Evolutionary conservation across 2,888 invertebrate species (phyloP), one percentile per base, ranked within the genome.

Genomic region (Nomada flava): DNA sequence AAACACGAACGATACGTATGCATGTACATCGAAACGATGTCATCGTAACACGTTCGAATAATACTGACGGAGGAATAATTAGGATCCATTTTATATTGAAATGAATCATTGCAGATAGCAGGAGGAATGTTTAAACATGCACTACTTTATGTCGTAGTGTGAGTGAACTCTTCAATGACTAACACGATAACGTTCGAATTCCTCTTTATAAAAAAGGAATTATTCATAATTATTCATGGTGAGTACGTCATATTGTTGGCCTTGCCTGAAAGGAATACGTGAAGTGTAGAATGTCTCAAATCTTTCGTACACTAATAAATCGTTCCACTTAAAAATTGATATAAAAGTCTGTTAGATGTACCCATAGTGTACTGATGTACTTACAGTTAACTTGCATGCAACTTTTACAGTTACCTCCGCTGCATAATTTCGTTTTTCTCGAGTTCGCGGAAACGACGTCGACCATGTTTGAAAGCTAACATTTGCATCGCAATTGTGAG

Each of bases 401-500:
- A 47, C 47, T 47, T 15, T 47, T 47, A 47, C 47, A 13, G 15
- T 47, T 15, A 15, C 15, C 15, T 1, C 2, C 47, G 47, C 11
- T 47, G 47, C 47, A 47, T n/a, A 72, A 52, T 52, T 68, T 60
- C 29, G 59, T 26, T 42, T 75, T 52, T 50, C 11, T 15, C 36
- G 3, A 42, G 10, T 52, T 20, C 4, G 23, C 3, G 26, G 18
- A 18, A 63, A 44, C 23, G 63, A 55, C 55, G 42, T 53, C 59
- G 18, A 59, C 4, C 52, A 60, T 52, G 52, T 62, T 60, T 52
- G 50, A 65, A 73, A 52, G n/a, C 52, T 29, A n/a, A 52, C 42
- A 68, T 10, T 52, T 42, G 68, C 50, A 60, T 68, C 59, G 68
- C 68, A 75, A 67, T 68, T 75, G 26, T 59, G 26, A 60, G 13